phyloP scores from a whole-genome alignment of 1,140 invertebrate genomes.

The Drosophila sechellia region DNA sequence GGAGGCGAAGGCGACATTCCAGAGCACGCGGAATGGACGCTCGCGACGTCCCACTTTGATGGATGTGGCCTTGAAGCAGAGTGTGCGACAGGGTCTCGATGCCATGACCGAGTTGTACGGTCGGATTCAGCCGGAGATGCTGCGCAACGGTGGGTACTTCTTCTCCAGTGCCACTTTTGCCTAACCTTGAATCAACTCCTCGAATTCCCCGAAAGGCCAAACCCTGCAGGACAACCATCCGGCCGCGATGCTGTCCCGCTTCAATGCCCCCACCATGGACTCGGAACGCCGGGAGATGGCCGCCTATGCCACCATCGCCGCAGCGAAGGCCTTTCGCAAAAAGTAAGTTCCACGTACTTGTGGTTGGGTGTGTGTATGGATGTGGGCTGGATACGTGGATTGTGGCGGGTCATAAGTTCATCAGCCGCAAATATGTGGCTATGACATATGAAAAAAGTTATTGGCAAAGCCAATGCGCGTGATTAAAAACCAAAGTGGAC shows the following conservation, averaged over 20 bases:
- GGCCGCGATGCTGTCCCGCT: constrained; percentile 74
- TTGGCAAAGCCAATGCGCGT: constrained; percentile 41
- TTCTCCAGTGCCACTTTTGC: neutral
- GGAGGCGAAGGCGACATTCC: constrained; percentile 20
- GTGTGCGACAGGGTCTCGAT: constrained; percentile 76
- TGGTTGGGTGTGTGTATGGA: neutral
- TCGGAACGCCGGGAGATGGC: constrained; percentile 72
- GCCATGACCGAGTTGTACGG: constrained; percentile 81
- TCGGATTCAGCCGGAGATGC: constrained; percentile 76
- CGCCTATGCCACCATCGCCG: constrained; percentile 78
- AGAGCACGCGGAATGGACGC: constrained; percentile 42
- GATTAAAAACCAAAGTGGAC: constrained; percentile 59
- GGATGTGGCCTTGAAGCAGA: constrained; percentile 77
- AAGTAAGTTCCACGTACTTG: constrained; percentile 67
- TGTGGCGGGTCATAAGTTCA: constrained; percentile 29
- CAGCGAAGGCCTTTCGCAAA: constrained; percentile 81
- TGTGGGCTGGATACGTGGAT: neutral
- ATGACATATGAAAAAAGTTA: constrained; percentile 64
- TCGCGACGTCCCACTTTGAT: constrained; percentile 71
- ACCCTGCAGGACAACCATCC: constrained; percentile 81
- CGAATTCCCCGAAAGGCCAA: constrained; percentile 60
- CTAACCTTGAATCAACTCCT: constrained; percentile 22
- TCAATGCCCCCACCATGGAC: constrained; percentile 74
- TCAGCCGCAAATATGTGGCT: constrained; percentile 42
- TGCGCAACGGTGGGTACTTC: constrained; percentile 74